phyloP scores from a whole-genome alignment of 2,113 vertebrate species.

The Chamaea fasciata region DNA sequence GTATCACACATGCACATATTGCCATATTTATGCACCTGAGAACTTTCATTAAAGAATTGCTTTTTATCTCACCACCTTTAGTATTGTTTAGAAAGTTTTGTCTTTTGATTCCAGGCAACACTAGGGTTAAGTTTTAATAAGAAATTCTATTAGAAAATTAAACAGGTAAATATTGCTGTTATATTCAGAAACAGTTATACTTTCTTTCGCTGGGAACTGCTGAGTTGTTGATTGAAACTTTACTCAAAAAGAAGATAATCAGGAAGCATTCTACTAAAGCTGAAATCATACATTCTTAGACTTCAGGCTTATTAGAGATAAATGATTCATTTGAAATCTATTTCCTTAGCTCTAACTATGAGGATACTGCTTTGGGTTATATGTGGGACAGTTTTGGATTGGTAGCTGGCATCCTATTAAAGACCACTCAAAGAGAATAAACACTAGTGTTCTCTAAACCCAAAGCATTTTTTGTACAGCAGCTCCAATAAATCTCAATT shows the following conservation, averaged over 20 bases:
- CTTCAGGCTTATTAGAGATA: neutral
- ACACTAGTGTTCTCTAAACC: neutral
- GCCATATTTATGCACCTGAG: neutral
- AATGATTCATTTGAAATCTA: neutral
- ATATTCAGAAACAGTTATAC: neutral
- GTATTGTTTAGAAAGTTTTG: neutral
- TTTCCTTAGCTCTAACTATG: neutral
- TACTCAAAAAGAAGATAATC: neutral
- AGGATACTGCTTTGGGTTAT: neutral
- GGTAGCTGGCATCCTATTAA: neutral
- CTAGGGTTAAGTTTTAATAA: neutral
- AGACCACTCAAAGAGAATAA: neutral
- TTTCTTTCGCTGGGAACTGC: neutral
- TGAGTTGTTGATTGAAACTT: neutral
- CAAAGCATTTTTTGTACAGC: accelerated
- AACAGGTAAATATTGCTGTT: neutral
- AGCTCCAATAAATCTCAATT: neutral
- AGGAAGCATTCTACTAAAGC: neutral
- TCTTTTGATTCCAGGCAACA: neutral
- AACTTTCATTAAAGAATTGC: neutral
- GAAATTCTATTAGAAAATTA: neutral
- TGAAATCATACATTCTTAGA: neutral
- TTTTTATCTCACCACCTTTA: neutral
- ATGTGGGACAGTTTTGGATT: neutral
- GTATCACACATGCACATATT: neutral